These are phyloP conservation scores for Tetragnatha montana DNA, from an alignment of 2,888 invertebrate genomes.

Conservation along the genomic window DNA sequence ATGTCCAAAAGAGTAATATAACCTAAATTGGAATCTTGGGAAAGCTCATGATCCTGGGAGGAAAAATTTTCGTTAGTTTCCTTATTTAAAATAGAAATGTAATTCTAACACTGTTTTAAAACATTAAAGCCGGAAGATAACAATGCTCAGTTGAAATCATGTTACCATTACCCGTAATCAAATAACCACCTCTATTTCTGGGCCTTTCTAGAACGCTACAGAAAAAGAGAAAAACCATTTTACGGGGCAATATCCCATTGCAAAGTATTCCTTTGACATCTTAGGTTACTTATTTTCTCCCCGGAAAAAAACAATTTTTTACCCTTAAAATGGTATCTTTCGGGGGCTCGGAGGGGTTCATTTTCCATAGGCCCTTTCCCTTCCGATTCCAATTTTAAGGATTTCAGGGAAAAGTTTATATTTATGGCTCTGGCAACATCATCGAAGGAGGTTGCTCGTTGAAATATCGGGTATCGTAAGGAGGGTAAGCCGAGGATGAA, in stretches of 20 bases:
- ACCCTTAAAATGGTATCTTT: slow-evolving; percentile 44
- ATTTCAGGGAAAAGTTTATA: slow-evolving; percentile 17
- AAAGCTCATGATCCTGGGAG: too few relatives aligned
- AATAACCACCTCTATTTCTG: slow-evolving; percentile 11
- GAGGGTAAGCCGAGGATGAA: slow-evolving; percentile 20
- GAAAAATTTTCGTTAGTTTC: too few relatives aligned
- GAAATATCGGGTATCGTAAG: slow-evolving; percentile 42
- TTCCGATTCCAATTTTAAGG: slow-evolving; percentile 18
- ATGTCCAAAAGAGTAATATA: too few relatives aligned
- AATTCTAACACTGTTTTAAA: too few relatives aligned
- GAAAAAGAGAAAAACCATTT: slow-evolving; percentile 13
- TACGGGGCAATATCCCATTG: slow-evolving; percentile 23
- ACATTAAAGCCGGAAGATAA: neutral
- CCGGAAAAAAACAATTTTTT: slow-evolving; percentile 38
- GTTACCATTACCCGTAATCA: slow-evolving; percentile 3
- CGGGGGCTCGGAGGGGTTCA: slow-evolving; percentile 16
- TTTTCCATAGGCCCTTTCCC: slow-evolving; percentile 31
- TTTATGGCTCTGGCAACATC: slow-evolving; percentile 20
- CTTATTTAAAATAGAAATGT: too few relatives aligned
- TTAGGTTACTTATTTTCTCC: slow-evolving; percentile 45
- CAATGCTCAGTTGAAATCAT: neutral
- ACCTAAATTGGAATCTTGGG: too few relatives aligned
- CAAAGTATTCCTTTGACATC: slow-evolving; percentile 39
- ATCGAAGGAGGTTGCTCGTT: slow-evolving; percentile 12
- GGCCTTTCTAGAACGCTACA: neutral